Conservation (phyloP, 2,888 invertebrate species). For the Thelaira solivaga region DNA sequence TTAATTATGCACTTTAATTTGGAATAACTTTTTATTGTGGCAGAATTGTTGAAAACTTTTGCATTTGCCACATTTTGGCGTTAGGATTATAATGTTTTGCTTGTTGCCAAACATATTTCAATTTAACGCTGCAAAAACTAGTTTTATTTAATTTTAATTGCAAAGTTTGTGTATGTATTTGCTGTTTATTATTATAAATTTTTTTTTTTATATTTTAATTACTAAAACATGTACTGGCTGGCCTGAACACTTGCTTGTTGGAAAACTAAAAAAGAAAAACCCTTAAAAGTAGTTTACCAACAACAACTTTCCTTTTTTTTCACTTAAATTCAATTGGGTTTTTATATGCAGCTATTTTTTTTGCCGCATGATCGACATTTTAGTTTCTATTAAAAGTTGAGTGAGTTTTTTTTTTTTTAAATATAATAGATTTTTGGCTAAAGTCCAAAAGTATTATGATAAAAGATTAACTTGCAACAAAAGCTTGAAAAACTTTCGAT, state of each 20-base stretch:
- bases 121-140: background rate
- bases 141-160: constrained; percentile 18
- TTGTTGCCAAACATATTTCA: background rate
- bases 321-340: background rate
- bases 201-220: constrained; percentile 7
- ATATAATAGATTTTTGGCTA: constrained; percentile 45
- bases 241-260: constrained; percentile 1
- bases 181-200: background rate
- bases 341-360: constrained; percentile 14
- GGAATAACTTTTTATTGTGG: constrained; percentile 6
- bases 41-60: constrained; percentile 1
- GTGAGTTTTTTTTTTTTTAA: background rate
- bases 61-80: constrained; percentile 12
- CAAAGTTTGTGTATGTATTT: constrained; percentile 14
- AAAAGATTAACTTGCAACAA: constrained; percentile 54
- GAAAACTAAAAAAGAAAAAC: constrained; percentile 6
- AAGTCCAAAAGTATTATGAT: constrained; percentile 52
- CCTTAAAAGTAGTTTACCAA: background rate
- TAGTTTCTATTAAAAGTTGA: constrained; percentile 21
- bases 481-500: constrained; percentile 49
- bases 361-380: constrained; percentile 30
- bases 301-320: background rate
- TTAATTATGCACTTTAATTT: background rate
- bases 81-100: background rate
- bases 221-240: constrained; percentile 6